These are phyloP conservation scores for Petrolisthes manimaculis DNA, from an alignment of 2,888 invertebrate species.

Conservation along the genomic window DNA sequence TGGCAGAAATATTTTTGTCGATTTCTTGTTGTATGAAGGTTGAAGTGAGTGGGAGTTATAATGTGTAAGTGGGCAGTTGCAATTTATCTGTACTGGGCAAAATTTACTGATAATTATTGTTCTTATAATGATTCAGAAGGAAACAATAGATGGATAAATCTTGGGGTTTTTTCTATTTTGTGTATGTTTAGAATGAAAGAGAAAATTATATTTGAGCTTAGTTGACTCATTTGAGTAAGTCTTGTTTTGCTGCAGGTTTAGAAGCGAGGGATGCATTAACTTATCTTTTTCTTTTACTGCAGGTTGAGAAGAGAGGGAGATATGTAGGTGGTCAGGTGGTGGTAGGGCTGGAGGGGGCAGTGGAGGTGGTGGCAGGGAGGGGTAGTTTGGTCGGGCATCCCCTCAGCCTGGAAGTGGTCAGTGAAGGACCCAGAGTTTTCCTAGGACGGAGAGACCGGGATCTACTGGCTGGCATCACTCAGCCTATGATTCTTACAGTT, in stretches of 20 bases:
- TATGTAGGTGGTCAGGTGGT: slow-evolving; percentile 80
- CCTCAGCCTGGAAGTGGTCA: slow-evolving; percentile 59
- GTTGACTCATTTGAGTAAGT: not conserved
- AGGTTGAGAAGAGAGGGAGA: slow-evolving; percentile 75
- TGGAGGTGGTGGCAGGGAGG: slow-evolving; percentile 64
- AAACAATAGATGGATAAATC: no score
- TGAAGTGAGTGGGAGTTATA: no score
- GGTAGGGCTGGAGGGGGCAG: slow-evolving; percentile 63
- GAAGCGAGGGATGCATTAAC: slow-evolving; percentile 67
- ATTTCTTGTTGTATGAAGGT: no score
- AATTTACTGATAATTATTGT: no score
- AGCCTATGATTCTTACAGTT: slow-evolving; percentile 70
- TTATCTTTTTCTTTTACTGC: slow-evolving; percentile 71
- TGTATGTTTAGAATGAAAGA: no score
- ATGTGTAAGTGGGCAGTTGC: no score
- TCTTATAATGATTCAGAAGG: no score
- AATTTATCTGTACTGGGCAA: no score
- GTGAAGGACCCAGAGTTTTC: slow-evolving; percentile 66
- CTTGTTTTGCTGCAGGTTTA: not conserved
- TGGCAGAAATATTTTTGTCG: no score
- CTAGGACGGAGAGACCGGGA: slow-evolving; percentile 76
- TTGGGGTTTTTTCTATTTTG: no score
- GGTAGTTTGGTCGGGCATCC: slow-evolving; percentile 34
- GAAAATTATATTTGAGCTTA: slow-evolving; percentile 6
- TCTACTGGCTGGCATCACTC: slow-evolving; percentile 75